Evolutionary conservation across 2,888 invertebrate species (phyloP).

Genomic region (Bursaphelenchus okinawaensis): DNA sequence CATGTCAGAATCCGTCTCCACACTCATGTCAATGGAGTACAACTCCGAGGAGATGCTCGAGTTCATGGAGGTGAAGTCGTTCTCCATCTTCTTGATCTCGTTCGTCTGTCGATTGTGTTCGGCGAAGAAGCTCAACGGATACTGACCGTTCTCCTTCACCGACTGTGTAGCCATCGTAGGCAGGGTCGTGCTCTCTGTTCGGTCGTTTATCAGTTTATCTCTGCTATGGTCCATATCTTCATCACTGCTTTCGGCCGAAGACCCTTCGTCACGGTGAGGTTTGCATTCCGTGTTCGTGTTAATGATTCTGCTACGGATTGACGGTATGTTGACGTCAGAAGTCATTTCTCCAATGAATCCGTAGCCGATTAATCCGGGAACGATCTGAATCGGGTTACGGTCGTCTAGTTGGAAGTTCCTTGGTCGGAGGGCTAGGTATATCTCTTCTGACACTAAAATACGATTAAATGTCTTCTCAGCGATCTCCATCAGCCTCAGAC

Average conservation of each 20-base stretch:
- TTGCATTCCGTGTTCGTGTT: not conserved
- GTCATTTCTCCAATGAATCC: conserved; percentile 14
- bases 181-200: conserved; percentile 13
- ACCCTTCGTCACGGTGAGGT: conserved; percentile 2
- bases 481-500: conserved; percentile 21
- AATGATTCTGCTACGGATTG: not conserved
- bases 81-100: conserved; percentile 6
- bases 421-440: conserved; percentile 51
- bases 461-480: conserved; percentile 32
- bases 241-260: conserved; percentile 9
- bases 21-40: conserved; percentile 48
- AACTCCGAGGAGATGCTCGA: conserved; percentile 55
- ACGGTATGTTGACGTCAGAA: not conserved
- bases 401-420: conserved; percentile 45
- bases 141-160: not conserved
- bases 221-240: conserved; percentile 13
- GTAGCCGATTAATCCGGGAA: conserved; percentile 28
- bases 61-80: conserved; percentile 51
- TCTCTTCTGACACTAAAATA: conserved; percentile 43
- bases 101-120: not conserved
- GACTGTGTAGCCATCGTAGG: not conserved
- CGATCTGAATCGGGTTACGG: conserved; percentile 21
- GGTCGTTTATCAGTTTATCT: not conserved
- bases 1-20: conserved; percentile 53
- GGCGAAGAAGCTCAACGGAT: conserved; percentile 12